These are phyloP conservation scores for Aplysina aerophoba DNA, from an alignment of 37 sponge, comb jelly and placozoan species.

Conservation along the genomic window DNA sequence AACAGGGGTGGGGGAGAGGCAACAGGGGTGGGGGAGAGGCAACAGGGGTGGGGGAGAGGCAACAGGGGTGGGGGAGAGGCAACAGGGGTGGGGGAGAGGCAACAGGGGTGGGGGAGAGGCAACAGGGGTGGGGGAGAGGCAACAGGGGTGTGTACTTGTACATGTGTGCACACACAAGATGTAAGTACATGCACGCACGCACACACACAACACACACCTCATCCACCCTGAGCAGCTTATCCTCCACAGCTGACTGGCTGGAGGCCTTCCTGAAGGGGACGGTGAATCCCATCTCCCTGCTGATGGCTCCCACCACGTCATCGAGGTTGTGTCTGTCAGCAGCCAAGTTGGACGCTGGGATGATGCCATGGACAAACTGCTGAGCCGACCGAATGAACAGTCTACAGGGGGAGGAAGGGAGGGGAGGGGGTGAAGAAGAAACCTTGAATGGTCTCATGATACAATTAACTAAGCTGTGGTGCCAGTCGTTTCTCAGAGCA, in stretches of 20 bases:
- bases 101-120: too few relatives aligned
- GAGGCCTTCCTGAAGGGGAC: conserved; percentile 66
- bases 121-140: too few relatives aligned
- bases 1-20: too few relatives aligned
- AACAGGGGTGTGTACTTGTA: too few relatives aligned
- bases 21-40: too few relatives aligned
- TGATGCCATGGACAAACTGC: conserved; percentile 72
- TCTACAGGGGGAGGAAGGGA: conserved; percentile 32
- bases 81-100: too few relatives aligned
- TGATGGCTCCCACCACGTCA: conserved; percentile 77
- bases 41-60: too few relatives aligned
- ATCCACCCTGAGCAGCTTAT: conserved; percentile 87
- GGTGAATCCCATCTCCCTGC: conserved; percentile 79
- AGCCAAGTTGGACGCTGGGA: conserved; percentile 59
- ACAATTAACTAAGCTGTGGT: too few relatives aligned
- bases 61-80: too few relatives aligned
- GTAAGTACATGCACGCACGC: neutral
- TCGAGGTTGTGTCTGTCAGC: conserved; percentile 55
- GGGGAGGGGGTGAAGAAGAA: neutral
- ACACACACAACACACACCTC: conserved; percentile 56
- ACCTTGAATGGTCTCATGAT: too few relatives aligned
- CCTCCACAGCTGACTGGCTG: conserved; percentile 40
- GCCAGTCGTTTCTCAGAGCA: too few relatives aligned
- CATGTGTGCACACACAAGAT: too few relatives aligned
- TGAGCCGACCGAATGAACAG: conserved; percentile 75